Base-by-base conservation (phyloP, 2,888 invertebrate species). In the Eledone cirrhosa region DNA sequence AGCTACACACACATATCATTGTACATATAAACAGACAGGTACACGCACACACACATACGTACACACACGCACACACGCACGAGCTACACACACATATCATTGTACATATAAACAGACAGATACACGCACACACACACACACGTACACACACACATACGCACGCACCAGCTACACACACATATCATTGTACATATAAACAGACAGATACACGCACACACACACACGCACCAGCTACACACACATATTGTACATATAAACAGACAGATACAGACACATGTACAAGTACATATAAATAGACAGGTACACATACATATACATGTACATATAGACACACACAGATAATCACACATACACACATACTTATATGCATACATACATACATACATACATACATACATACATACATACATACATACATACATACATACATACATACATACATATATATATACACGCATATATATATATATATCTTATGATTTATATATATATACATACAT, bases 21-120 rank as follows among this genome's bases (percentile, higher is more conserved):
- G 33, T 16, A 29, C 14, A 31, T 0, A 67, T 16, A 67, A 16
- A 29, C 7, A 2, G 19, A 31, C 33, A 5, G 19, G n/a, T 53
- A 53, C n/a, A 53, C n/a, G n/a, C n/a, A 53, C n/a, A 53, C n/a
- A 53, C n/a, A 53, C n/a, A 53, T 53, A 53, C n/a, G n/a, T 53
- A 53, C n/a, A 53, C n/a, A 53, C n/a, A 53, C 13, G 13, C 13
- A 16, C 13, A 16, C 13, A 19, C 13, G 19, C 53, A 53, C 53
- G 13, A 53, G 19, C 13, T 53, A 16, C 13, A 53, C 53, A 53
- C 19, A 16, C 14, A 53, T 13, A 13, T n/a, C n/a, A n/a, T n/a
- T n/a, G n/a, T n/a, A n/a, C n/a, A n/a, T n/a, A n/a, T n/a, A n/a
- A n/a, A n/a, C n/a, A n/a, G n/a, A n/a, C n/a, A n/a, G n/a, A n/a